Evolutionary conservation across 2,113 vertebrate genomes (phyloP), one percentile per base, ranked within the genome.

Genomic region (Dissostichus mawsoni): DNA sequence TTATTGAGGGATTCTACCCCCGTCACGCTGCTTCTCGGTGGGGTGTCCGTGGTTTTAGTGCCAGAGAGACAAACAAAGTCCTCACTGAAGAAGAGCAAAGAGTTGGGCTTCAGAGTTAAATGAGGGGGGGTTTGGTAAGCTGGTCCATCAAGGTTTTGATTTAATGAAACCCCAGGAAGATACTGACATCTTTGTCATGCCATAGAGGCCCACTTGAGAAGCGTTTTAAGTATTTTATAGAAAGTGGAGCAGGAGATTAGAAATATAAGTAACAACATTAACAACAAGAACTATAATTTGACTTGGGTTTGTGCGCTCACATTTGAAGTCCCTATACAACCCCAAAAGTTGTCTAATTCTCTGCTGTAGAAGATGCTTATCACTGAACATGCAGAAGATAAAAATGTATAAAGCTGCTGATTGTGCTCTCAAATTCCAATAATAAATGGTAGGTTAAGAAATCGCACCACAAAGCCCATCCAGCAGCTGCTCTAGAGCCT

Each of bases 51-150:
- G 11, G 1, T 68, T 66, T 17, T 13, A 65, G 51, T 44, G 67
- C 53, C 53, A 13, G 45, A 29, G 63, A 65, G 81, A 83, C 68
- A 44, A 58, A 78, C 70, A 59, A 0, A 76, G 52, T 55, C 69
- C 36, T 33, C 11, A 0, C 6, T 3, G 33, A 56, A 78, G 41
- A 44, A 63, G 53, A 68, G 68, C 65, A 41, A 71, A 78, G 48
- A 80, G 80, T 44, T 80, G 45, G 69, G 20, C 57, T 29, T 33
- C 17, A 11, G 78, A 78, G 68, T 90, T 80, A 79, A 90, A 64
- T 68, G 66, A 84, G 16, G 53, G 16, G 53, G 56, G 10, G 52
- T 41, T 68, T 25, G 17, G 41, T 65, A 33, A 59, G 17, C 62
- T 23, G 17, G 17, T 47, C 25, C 58, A n/a, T 51, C 23, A 12